These are phyloP conservation scores for Limanda limanda DNA, from an alignment of 2,113 vertebrate genomes.

Conservation along the genomic window DNA sequence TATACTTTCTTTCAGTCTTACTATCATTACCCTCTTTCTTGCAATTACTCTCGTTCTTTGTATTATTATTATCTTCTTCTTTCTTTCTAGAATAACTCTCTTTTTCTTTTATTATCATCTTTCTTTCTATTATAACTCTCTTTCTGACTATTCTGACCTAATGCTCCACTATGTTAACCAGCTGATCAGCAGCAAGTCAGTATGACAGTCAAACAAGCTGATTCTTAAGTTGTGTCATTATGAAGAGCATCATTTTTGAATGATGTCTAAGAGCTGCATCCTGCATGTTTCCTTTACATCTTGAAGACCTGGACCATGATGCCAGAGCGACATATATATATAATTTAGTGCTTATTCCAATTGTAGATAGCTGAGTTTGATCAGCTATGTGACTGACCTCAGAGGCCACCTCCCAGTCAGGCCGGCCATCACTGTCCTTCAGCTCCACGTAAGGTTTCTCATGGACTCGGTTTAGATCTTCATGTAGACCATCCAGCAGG, in stretches of 20 bases:
- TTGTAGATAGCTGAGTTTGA: not conserved
- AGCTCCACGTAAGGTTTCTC: conserved; percentile 98
- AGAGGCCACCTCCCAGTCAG: conserved; percentile 96
- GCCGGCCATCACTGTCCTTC: conserved; percentile 95
- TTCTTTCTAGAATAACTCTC: too few species aligned
- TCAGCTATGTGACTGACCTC: conserved; percentile 83
- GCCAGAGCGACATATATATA: not conserved
- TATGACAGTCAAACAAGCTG: not conserved
- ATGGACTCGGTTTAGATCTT: conserved; percentile 96
- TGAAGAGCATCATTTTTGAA: not conserved
- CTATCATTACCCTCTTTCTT: too few species aligned
- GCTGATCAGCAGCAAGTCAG: not conserved
- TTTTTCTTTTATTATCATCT: too few species aligned
- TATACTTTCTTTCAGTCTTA: too few species aligned
- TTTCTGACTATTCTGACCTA: too few species aligned
- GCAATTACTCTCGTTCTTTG: too few species aligned
- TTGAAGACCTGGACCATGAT: not conserved
- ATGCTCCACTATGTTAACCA: not conserved
- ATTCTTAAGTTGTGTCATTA: not conserved
- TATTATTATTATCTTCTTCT: too few species aligned
- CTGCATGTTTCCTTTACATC: not conserved
- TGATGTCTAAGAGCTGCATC: not conserved
- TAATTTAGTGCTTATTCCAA: not conserved
- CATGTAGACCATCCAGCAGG: conserved; percentile 97
- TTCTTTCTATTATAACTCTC: too few species aligned